Percentiles rank a stretch among this genome's conserved stretches.
phyloP scores from a whole-genome alignment of 2,797 vertebrate genomes.

The Channallabes apus region DNA sequence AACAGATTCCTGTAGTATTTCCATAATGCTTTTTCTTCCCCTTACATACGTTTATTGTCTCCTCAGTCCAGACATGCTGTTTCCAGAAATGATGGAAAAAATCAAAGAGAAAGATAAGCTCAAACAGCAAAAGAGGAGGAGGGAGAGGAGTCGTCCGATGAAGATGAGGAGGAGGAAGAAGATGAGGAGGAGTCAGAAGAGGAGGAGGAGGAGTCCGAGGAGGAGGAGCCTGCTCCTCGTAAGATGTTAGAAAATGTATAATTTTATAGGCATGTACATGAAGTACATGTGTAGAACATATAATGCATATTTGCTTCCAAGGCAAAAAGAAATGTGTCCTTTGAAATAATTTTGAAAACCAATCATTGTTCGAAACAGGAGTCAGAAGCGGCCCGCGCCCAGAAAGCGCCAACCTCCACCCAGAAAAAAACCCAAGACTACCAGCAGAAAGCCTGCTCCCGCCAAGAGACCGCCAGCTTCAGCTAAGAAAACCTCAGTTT shows the following conservation, averaged over 20 bases:
- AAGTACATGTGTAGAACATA: neutral
- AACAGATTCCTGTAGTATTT: neutral
- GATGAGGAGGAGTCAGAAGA: constrained; percentile 75
- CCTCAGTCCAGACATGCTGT: constrained; percentile 85
- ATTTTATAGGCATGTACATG: neutral
- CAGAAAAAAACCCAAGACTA: constrained; percentile 68
- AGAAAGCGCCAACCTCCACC: constrained; percentile 79
- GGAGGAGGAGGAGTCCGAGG: constrained; percentile 77
- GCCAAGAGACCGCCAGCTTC: constrained; percentile 69
- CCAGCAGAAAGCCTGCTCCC: constrained; percentile 55
- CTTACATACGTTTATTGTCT: neutral
- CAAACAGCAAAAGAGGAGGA: constrained; percentile 65
- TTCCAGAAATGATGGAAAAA: constrained; percentile 88
- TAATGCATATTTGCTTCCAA: too few relatives aligned
- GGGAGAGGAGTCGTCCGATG: constrained; percentile 64
- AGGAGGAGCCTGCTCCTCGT: constrained; percentile 82
- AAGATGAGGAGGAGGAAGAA: constrained; percentile 72
- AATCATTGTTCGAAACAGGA: constrained; percentile 52
- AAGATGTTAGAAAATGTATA: constrained; percentile 70
- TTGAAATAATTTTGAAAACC: neutral
- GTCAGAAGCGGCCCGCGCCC: constrained; percentile 78
- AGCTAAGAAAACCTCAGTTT: constrained; percentile 68
- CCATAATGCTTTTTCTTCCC: too few relatives aligned
- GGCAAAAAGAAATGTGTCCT: neutral
- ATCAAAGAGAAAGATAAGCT: constrained; percentile 70